Conservation (phyloP, 2,888 invertebrate genomes). For the Apamea epomidion region DNA sequence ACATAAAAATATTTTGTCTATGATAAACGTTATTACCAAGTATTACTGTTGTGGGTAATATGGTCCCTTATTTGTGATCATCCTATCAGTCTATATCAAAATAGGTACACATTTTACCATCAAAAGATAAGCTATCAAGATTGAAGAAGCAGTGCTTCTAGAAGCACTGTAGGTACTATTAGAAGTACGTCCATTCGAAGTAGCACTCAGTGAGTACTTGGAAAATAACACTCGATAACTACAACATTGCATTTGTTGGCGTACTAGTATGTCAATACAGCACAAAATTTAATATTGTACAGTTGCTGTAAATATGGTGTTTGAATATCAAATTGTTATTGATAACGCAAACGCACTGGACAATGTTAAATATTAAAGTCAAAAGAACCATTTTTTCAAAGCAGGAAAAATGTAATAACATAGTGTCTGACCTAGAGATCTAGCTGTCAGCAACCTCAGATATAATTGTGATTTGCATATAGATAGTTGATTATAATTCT, state of each 20-base stretch:
- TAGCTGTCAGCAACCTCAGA: neutral
- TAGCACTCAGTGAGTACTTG: neutral
- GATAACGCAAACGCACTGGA: neutral
- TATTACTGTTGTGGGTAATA: neutral
- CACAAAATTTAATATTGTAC: neutral
- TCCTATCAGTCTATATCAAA: neutral
- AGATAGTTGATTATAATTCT: neutral
- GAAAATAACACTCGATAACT: neutral
- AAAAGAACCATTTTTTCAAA: neutral
- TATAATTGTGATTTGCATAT: conserved; percentile 32
- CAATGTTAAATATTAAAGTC: neutral
- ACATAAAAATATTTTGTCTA: neutral
- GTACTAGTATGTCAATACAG: conserved; percentile 5
- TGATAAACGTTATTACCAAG: neutral
- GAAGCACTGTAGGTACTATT: neutral
- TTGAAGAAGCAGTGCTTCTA: neutral
- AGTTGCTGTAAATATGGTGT: neutral
- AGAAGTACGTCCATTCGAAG: neutral
- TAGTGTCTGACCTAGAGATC: neutral
- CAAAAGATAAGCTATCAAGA: neutral
- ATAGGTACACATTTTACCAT: neutral
- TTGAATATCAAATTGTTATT: neutral
- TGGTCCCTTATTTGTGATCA: neutral
- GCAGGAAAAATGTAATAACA: neutral
- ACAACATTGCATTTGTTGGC: conserved; percentile 6